Evolutionary conservation across 30 jellyfish, hydroid and myxozoan genomes (phyloP).

Genomic region (Chironex yamaguchii): DNA sequence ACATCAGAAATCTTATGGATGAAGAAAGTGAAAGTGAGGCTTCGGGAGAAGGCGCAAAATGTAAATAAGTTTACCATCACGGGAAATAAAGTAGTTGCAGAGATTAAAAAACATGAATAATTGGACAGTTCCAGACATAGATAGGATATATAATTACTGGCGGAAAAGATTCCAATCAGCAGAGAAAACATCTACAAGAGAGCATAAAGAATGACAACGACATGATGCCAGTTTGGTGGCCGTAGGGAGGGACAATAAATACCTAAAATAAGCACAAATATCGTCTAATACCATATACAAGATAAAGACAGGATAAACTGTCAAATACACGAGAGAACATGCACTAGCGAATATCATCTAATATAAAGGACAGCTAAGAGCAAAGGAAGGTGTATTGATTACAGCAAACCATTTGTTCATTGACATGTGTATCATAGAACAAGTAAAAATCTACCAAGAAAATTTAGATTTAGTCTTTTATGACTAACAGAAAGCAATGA

Average conservation of each 20-base stretch:
- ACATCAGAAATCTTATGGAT: not conserved
- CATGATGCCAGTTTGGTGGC: not conserved
- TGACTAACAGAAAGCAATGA: not conserved
- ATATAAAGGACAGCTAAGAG: not conserved
- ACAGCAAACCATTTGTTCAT: not conserved
- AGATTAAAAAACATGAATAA: not conserved
- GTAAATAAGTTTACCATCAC: not conserved
- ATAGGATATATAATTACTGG: not conserved
- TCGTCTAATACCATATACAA: constrained; percentile 4
- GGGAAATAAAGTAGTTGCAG: not conserved
- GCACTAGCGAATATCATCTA: not conserved
- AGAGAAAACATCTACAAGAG: not conserved
- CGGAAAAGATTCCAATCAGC: not conserved
- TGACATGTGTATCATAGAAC: not conserved
- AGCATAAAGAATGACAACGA: not conserved
- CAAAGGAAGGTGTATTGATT: not conserved
- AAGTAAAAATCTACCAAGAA: not conserved
- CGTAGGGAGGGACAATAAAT: not conserved
- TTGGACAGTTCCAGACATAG: not conserved
- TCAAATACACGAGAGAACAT: not conserved
- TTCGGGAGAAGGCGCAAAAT: not conserved
- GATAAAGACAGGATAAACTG: constrained; percentile 22
- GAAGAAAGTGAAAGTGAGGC: not conserved
- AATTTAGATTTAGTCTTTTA: not conserved
- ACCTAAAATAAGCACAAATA: constrained; percentile 1